phyloP scores from a whole-genome alignment of 2,888 invertebrate species.

The Ormyrus rosae region DNA sequence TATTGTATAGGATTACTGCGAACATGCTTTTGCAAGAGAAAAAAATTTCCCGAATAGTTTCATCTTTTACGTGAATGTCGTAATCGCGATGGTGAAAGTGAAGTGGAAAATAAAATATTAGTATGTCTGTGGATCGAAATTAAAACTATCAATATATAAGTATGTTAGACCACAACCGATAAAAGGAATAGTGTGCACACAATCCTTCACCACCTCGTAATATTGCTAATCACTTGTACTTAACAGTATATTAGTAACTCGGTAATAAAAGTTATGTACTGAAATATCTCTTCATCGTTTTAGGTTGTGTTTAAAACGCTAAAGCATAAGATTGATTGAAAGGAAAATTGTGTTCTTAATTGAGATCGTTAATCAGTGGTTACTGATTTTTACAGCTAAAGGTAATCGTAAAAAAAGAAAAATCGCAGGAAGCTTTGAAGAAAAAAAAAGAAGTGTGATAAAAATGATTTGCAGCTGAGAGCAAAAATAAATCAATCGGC shows the following conservation, averaged over 20 bases:
- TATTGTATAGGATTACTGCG: conserved; percentile 19
- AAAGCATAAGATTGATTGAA: conserved; percentile 16
- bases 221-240: conserved; percentile 46
- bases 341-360: neutral
- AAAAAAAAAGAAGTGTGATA: neutral
- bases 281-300: too few relatives aligned
- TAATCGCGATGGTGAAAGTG: conserved; percentile 11
- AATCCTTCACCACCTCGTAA: conserved; percentile 54
- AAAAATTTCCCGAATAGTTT: neutral
- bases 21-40: neutral
- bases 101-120: conserved; percentile 38
- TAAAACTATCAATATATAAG: conserved; percentile 17
- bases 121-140: conserved; percentile 30
- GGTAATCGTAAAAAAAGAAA: conserved; percentile 7
- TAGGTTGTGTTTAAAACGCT: neutral
- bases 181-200: conserved; percentile 49
- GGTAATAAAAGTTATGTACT: conserved; percentile 6
- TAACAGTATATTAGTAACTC: conserved; percentile 30
- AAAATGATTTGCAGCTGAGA: neutral
- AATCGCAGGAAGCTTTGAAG: conserved; percentile 21
- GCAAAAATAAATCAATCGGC: conserved; percentile 1
- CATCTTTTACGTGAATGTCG: conserved; percentile 3
- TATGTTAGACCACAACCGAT: conserved; percentile 53
- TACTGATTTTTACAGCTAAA: conserved; percentile 6
- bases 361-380: neutral